Base-by-base conservation (phyloP, 2,888 invertebrate species). In the Papilio elwesi region DNA sequence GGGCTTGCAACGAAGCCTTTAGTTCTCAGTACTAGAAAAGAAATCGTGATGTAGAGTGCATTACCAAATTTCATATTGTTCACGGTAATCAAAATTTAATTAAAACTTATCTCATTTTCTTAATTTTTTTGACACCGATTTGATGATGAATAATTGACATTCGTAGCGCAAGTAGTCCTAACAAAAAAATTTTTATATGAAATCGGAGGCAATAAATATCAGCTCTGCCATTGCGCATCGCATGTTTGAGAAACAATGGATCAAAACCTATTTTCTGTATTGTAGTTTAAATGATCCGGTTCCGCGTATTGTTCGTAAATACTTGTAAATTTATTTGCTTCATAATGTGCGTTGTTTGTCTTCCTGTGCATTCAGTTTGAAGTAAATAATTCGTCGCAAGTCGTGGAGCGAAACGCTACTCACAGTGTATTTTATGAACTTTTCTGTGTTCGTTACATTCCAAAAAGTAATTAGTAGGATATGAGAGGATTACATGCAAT, bases 361-460 rank as follows among this genome's bases (percentile, higher is more conserved):
- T 53, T 68, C 47, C 16, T 47, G 26, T 57, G 55, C 5, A 68
- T 68, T 68, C 13, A 57, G 9, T 49, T 64, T 64, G 48, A 11
- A 49, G 52, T 48, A 59, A 11, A 62, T 62, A 43, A 62, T 43
- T 43, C n/a, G 9, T 38, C 38, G 38, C 59, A 9, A 15, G 15
- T 5, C 36, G 43, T 13, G n/a, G 38, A 38, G 15, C 15, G 15
- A 15, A 43, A 43, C 10, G n/a, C 59, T 9, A n/a, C 13, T 3
- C 43, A 43, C 59, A 43, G 6, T 43, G 59, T 36, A 62, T 62
- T 43, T 43, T 62, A 62, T 43, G 59, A 59, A 59, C 59, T 59
- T 62, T 62, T 11, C 59, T 38, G 38, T 62, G 59, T 15, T 59
- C 43, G n/a, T 62, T 43, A 62, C 59, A 62, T 62, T 62, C 43